Evolutionary conservation across 2,797 vertebrate species (phyloP).

Genomic region (Myotis vivesi): DNA sequence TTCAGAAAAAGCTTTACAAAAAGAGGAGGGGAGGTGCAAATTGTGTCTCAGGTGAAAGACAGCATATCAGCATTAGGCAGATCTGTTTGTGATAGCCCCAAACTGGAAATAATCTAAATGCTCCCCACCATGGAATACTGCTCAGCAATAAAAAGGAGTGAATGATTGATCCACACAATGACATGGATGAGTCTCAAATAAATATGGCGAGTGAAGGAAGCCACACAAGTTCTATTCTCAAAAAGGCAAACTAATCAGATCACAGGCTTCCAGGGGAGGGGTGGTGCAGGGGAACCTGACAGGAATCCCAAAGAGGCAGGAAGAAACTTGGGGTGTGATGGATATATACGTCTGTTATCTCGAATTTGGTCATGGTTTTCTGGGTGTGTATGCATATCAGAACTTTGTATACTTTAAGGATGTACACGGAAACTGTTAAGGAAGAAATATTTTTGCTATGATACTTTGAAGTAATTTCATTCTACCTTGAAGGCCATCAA

Average conservation of each 20-base stretch:
- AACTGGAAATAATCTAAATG: neutral
- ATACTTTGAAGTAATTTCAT: slow-evolving; percentile 17
- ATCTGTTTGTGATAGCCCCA: neutral
- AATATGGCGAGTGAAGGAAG: neutral
- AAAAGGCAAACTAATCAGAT: neutral
- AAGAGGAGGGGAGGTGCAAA: neutral
- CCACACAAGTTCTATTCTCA: neutral
- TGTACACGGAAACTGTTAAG: neutral
- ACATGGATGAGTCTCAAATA: neutral
- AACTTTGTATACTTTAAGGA: neutral
- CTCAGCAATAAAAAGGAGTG: neutral
- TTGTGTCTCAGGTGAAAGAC: neutral
- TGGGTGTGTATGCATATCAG: neutral
- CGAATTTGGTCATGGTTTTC: neutral
- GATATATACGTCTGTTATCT: neutral
- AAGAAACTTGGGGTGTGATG: neutral
- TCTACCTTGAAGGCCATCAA: neutral
- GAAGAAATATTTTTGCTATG: neutral
- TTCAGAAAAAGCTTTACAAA: neutral
- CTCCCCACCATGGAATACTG: neutral
- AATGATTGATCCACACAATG: accelerated
- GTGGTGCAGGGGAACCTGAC: too few relatives aligned
- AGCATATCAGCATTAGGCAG: neutral
- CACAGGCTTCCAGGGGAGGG: neutral
- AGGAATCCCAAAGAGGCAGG: neutral